Percentiles rank a stretch among this genome's conserved stretches.
Evolutionary conservation across 2,797 vertebrate species (phyloP).

Genomic region (Taeniopygia guttata): DNA sequence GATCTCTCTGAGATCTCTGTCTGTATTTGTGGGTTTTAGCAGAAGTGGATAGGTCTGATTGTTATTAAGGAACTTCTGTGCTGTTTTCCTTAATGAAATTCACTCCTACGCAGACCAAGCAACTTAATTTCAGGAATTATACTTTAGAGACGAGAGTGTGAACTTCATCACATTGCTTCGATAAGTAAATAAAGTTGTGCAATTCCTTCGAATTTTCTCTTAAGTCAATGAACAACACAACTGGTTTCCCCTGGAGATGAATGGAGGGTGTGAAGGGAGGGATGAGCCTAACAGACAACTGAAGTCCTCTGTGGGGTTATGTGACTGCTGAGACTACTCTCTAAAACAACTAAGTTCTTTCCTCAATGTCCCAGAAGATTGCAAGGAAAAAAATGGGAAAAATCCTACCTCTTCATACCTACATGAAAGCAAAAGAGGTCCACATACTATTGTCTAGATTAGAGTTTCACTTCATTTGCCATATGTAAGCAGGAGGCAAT

Average conservation of each 20-base stretch:
- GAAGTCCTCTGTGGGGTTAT: not conserved
- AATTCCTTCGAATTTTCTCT: not conserved
- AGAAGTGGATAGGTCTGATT: not conserved
- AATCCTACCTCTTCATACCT: not conserved
- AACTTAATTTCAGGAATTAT: not conserved
- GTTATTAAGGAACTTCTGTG: not conserved
- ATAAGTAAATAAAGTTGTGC: not conserved
- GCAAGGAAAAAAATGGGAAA: rapidly evolving
- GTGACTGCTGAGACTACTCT: not conserved
- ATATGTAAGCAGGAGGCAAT: not conserved
- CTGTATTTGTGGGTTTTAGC: not conserved
- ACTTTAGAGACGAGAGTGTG: not conserved
- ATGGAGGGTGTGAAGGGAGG: not conserved
- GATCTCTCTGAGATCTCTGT: not conserved
- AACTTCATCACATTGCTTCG: not conserved
- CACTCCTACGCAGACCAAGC: not conserved
- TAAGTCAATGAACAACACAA: not conserved
- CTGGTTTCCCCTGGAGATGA: not conserved
- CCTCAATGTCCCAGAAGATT: not conserved
- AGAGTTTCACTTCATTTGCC: not conserved
- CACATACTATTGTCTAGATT: not conserved
- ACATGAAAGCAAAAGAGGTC: not conserved
- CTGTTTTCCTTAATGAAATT: constrained; percentile 16
- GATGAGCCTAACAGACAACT: not conserved
- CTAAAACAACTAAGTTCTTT: not conserved